Evolutionary conservation across 2,888 invertebrate genomes (phyloP).

Genomic region (Drosophila kambysellisi): DNA sequence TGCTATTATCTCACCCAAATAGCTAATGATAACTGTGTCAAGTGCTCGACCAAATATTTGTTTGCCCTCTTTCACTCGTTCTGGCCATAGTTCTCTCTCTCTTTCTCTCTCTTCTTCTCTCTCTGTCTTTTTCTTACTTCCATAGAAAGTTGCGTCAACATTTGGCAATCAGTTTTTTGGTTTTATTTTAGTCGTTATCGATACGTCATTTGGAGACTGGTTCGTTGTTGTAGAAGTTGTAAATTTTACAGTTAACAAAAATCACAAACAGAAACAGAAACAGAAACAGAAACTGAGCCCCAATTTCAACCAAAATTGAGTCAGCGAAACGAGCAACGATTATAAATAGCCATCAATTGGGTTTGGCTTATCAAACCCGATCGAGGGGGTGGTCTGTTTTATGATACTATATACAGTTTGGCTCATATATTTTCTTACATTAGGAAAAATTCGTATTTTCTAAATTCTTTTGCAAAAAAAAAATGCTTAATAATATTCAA

Average conservation of each 20-base stretch:
- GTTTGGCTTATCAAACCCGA: conserved; percentile 18
- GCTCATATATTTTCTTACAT: no score
- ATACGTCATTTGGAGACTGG: conserved; percentile 48
- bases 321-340: conserved; percentile 17
- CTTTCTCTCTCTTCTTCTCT: neutral
- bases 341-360: conserved; percentile 29
- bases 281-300: neutral
- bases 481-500: no score
- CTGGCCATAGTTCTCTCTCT: neutral
- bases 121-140: neutral
- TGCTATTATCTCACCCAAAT: conserved; percentile 42
- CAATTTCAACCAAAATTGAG: conserved; percentile 29
- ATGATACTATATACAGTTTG: neutral
- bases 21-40: conserved; percentile 56
- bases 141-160: conserved; percentile 37
- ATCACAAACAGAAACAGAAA: conserved; percentile 1
- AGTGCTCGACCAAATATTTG: conserved; percentile 54
- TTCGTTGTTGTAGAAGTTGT: conserved; percentile 11
- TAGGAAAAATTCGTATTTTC: no score
- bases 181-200: conserved; percentile 34
- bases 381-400: neutral
- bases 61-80: conserved; percentile 42
- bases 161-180: conserved; percentile 56
- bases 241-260: conserved; percentile 16
- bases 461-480: no score